These are phyloP conservation scores for Alitta virens DNA, from an alignment of 2,888 invertebrate species.

Conservation along the genomic window DNA sequence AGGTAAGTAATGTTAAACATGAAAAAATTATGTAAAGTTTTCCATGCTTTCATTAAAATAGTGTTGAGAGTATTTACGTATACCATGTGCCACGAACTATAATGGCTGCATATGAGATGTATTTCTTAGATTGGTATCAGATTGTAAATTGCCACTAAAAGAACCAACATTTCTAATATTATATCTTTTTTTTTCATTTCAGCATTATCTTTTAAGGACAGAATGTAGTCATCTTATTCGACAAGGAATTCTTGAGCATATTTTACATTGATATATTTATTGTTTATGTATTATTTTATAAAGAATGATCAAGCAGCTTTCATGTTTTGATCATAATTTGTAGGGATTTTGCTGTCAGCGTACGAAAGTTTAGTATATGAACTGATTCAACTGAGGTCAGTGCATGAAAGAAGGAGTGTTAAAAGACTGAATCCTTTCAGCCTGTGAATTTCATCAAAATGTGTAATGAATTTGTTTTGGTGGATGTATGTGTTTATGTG, in stretches of 20 bases:
- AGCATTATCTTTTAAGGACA: slow-evolving; percentile 80
- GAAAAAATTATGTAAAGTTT: not conserved
- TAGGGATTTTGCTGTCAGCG: too few relatives aligned
- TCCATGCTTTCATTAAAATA: not conserved
- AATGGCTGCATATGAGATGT: not conserved
- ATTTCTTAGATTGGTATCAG: not conserved
- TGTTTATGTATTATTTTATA: too few relatives aligned
- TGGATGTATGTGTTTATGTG: too few relatives aligned
- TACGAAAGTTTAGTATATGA: too few relatives aligned
- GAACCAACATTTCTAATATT: not conserved
- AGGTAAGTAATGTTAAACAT: too few relatives aligned
- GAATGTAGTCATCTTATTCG: slow-evolving; percentile 88
- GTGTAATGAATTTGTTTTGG: too few relatives aligned
- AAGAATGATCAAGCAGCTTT: too few relatives aligned
- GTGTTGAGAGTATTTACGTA: not conserved
- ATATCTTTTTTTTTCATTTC: slow-evolving; percentile 33
- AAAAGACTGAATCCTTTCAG: too few relatives aligned
- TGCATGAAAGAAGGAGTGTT: too few relatives aligned
- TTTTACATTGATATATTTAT: slow-evolving; percentile 27
- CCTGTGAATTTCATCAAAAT: too few relatives aligned
- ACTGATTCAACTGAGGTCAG: too few relatives aligned
- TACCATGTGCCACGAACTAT: not conserved
- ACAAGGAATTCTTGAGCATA: slow-evolving; percentile 70
- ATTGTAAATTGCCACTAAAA: not conserved
- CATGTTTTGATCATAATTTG: too few relatives aligned